Percentiles rank a stretch among this genome's conserved stretches.
Evolutionary conservation across 2,888 invertebrate genomes (phyloP).

Genomic region (Myathropa florea): DNA sequence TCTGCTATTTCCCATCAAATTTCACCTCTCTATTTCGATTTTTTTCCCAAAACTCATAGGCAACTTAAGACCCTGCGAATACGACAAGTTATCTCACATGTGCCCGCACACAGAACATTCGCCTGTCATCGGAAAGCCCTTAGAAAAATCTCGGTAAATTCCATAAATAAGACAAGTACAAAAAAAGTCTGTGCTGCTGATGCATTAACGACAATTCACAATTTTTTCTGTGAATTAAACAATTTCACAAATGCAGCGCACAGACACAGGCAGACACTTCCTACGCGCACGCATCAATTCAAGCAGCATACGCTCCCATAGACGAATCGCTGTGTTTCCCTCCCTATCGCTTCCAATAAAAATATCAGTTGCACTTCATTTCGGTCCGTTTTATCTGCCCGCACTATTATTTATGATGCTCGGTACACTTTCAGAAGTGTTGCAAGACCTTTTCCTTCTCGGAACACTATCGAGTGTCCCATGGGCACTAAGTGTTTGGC

Average conservation of each 20-base stretch:
- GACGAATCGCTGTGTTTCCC: background rate
- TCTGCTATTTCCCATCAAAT: too few relatives aligned
- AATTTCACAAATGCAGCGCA: background rate
- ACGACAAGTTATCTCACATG: too few relatives aligned
- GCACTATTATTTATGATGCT: slow-evolving; percentile 64
- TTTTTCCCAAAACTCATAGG: too few relatives aligned
- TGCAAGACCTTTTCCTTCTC: slow-evolving; percentile 46
- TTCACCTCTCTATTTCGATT: too few relatives aligned
- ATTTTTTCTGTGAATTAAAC: background rate
- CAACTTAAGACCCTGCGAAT: too few relatives aligned
- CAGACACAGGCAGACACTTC: background rate
- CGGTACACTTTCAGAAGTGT: slow-evolving; percentile 37
- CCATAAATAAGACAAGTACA: background rate
- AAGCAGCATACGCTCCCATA: background rate
- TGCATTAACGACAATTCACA: background rate
- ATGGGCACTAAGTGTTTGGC: slow-evolving; percentile 52
- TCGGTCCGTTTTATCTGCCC: slow-evolving; percentile 58
- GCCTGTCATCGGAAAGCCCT: background rate
- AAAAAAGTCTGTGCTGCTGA: too few relatives aligned
- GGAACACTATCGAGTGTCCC: slow-evolving; percentile 53
- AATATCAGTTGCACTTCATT: slow-evolving; percentile 38
- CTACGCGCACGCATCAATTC: background rate
- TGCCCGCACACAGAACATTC: background rate
- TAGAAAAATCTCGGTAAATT: background rate
- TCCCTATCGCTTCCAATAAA: background rate